phyloP scores from a whole-genome alignment of 2,888 invertebrate species.

The Synergus laeviventris region DNA sequence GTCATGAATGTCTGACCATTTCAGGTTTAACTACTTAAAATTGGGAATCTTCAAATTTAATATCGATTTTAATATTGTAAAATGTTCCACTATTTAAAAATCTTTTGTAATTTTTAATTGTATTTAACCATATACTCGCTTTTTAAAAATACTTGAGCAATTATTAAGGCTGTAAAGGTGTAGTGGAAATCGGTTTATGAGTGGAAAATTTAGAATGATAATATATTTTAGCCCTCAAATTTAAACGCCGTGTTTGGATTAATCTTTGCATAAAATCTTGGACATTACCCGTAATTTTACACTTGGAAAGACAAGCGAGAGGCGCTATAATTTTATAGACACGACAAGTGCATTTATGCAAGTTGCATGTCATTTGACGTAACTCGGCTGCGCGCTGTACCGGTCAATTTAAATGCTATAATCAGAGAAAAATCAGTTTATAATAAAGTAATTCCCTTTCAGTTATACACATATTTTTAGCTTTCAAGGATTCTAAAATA shows the following conservation, averaged over 20 bases:
- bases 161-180: background rate
- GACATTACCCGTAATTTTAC: conserved; percentile 65
- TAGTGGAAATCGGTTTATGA: background rate
- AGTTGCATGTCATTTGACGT: conserved; percentile 54
- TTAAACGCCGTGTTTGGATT: conserved; percentile 36
- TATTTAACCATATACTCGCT: background rate
- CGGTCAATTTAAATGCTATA: conserved; percentile 50
- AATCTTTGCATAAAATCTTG: conserved; percentile 55
- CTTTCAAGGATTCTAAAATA: too few species aligned
- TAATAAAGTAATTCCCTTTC: too few species aligned
- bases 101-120: too few species aligned
- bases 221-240: background rate
- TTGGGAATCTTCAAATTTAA: background rate
- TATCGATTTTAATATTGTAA: background rate
- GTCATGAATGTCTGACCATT: background rate
- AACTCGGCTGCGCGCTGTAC: conserved; percentile 41
- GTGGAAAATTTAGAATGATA: background rate
- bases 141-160: background rate
- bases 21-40: background rate
- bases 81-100: too few species aligned
- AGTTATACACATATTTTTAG: background rate
- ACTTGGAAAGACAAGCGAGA: conserved; percentile 59
- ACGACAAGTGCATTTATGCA: conserved; percentile 54
- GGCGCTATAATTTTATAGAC: conserved; percentile 57
- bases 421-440: conserved; percentile 56